Percentiles rank a stretch among this genome's conserved stretches.
These are phyloP conservation scores for Artemia sp. DNA, from an alignment of 2,888 invertebrate species.

Conservation along the genomic window DNA sequence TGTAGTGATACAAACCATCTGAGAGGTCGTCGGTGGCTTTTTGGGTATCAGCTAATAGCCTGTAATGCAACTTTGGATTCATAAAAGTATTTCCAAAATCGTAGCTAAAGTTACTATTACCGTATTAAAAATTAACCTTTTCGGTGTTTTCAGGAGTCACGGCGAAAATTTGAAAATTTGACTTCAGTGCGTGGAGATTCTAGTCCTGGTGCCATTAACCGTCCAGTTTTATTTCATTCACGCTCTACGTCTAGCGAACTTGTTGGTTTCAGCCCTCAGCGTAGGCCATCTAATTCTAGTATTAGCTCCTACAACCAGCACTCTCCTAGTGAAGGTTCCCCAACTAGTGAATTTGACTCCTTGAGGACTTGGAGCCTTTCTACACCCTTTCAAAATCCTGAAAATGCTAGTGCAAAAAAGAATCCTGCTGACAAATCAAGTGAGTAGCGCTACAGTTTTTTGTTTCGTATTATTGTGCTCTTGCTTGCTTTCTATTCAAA, in stretches of 20 bases:
- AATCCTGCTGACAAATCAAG: no score
- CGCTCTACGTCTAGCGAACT: neutral
- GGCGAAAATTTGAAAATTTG: neutral
- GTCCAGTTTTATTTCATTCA: slow-evolving; percentile 9
- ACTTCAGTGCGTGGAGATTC: slow-evolving; percentile 6
- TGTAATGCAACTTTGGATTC: no score
- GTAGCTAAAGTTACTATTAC: no score
- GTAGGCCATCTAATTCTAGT: slow-evolving; percentile 5
- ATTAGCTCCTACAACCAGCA: slow-evolving; percentile 8
- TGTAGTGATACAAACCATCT: no score
- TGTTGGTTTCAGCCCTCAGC: neutral
- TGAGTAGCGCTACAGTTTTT: no score
- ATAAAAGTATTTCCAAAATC: no score
- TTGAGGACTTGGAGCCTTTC: neutral
- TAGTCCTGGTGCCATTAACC: slow-evolving; percentile 13
- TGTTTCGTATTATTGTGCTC: no score
- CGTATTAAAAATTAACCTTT: no score
- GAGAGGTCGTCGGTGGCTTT: no score
- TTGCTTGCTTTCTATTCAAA: no score
- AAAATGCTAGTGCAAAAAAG: no score
- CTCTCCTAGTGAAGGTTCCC: neutral
- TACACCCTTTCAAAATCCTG: neutral
- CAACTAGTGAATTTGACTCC: slow-evolving; percentile 1
- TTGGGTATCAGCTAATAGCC: no score
- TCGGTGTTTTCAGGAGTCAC: neutral